Conservation (phyloP, 2,888 invertebrate genomes). For the Tachina grossa region DNA sequence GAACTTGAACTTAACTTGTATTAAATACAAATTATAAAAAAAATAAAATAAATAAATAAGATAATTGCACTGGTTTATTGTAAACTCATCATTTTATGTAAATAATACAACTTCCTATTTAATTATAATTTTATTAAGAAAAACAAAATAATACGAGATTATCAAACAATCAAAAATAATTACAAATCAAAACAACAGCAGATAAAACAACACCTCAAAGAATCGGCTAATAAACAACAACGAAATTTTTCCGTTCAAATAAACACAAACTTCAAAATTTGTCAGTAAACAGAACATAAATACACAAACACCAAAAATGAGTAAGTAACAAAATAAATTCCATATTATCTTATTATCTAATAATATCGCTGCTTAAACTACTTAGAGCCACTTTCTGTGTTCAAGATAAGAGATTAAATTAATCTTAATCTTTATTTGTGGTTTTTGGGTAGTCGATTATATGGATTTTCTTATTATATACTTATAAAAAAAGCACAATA, state of each 20-base stretch:
- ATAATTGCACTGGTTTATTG: conserved; percentile 46
- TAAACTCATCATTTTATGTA: conserved; percentile 20
- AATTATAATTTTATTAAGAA: conserved; percentile 9
- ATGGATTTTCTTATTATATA: too few species aligned
- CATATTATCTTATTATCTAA: neutral
- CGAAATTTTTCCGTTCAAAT: conserved; percentile 42
- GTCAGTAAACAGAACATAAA: conserved; percentile 42
- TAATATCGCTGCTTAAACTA: neutral
- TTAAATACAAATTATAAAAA: neutral
- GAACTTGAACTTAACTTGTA: conserved; percentile 8
- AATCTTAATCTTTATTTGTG: too few species aligned
- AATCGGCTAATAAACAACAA: conserved; percentile 25
- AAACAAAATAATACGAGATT: conserved; percentile 5
- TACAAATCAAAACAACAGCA: conserved; percentile 16
- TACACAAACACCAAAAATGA: conserved; percentile 74
- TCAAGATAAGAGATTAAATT: too few species aligned
- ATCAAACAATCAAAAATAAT: neutral
- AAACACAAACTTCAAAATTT: conserved; percentile 48
- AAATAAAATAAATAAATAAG: conserved; percentile 3
- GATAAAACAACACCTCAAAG: conserved; percentile 31
- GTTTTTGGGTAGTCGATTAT: too few species aligned
- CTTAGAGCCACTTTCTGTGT: neutral
- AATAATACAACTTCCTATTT: conserved; percentile 10
- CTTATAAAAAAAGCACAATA: too few species aligned
- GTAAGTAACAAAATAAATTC: conserved; percentile 73